A percentile compares a stretch with the other conserved stretches of the same genome.
Evolutionary conservation across 2,113 vertebrate genomes (phyloP).

Genomic region (Salminus brasiliensis): DNA sequence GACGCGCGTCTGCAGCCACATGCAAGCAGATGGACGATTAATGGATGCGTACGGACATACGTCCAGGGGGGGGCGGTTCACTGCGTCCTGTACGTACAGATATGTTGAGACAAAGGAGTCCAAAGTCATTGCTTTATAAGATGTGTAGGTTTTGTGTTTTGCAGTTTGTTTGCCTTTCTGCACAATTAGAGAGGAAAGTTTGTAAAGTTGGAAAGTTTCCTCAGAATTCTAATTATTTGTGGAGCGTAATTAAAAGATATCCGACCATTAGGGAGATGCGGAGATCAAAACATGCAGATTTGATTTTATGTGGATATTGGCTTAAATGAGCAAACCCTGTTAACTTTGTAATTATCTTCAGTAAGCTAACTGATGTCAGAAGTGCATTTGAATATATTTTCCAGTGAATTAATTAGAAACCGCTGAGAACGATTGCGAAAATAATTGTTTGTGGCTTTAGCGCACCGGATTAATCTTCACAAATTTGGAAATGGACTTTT

Average conservation of each 20-base stretch:
- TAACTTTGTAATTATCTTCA: slow-evolving; percentile 79
- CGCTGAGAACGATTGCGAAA: slow-evolving; percentile 70
- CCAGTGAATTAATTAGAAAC: slow-evolving; percentile 73
- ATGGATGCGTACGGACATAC: neutral
- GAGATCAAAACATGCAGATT: slow-evolving; percentile 76
- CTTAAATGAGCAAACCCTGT: slow-evolving; percentile 74
- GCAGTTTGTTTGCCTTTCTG: too few species aligned
- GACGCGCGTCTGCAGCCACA: slow-evolving; percentile 67
- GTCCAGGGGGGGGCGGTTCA: neutral
- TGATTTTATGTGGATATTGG: slow-evolving; percentile 74
- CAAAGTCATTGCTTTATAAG: neutral
- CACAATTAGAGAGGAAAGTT: slow-evolving; percentile 51
- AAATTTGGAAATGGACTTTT: neutral
- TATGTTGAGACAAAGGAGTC: neutral
- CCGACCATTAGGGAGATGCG: slow-evolving; percentile 72
- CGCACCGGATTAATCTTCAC: slow-evolving; percentile 65
- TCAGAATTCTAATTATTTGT: slow-evolving; percentile 71
- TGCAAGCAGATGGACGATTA: slow-evolving; percentile 42
- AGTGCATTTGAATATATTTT: slow-evolving; percentile 74
- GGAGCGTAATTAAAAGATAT: slow-evolving; percentile 77
- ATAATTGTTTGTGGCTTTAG: slow-evolving; percentile 68
- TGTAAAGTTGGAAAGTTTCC: slow-evolving; percentile 50
- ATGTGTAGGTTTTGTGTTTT: neutral
- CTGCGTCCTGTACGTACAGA: neutral
- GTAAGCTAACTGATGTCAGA: slow-evolving; percentile 67